Base-by-base conservation (phyloP, 2,797 vertebrate genomes). In the Enteromius afrohamiltoni region DNA sequence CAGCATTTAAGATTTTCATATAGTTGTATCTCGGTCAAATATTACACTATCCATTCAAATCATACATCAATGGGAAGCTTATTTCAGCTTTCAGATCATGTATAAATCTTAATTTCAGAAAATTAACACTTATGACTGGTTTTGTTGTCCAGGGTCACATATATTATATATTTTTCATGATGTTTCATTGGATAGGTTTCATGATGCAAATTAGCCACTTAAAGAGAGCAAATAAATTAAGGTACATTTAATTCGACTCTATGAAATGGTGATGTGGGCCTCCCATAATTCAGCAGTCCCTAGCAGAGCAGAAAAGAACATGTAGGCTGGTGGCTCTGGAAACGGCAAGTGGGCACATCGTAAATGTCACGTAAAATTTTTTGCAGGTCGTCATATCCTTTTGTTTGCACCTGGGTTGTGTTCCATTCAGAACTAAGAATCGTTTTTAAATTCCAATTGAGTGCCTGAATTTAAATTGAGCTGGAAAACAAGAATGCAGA, bases 321-420 rank as follows among this genome's bases (percentile, higher is more conserved):
- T 49, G 40, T 37, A n/a, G 71, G 47, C 37, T 34, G 37, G 75
- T 60, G 75, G 75, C 51, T 83, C 82, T 77, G 75, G 75, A 83
- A 70, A 62, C 31, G 45, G 42, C 29, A 51, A 78, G 53, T 60
- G 82, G 67, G 21, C 82, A 78, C 75, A 29, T 83, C 53, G 42
- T 83, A 83, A 83, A 83, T 83, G 82, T 78, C 75, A 83, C 80
- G 1, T 13, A 45, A 13, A 13, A 13, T 19, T 23, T 29, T 31
- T 67, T 40, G 34, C 10, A 37, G 19, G 9, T 40, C 11, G 62
- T 64, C 79, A 74, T 64, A 49, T 68, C 45, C 64, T 53, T 13
- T 73, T 62, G 34, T 62, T 34, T 23, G 79, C 1, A 3, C 21
- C 31, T 40, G 6, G 13, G 31, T 34, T 67, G 64, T 23, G 11